Percentiles rank a stretch among this genome's conserved stretches.
These are phyloP conservation scores for Macrocentrus cingulum DNA, from an alignment of 1,140 invertebrate genomes.

Conservation along the genomic window DNA sequence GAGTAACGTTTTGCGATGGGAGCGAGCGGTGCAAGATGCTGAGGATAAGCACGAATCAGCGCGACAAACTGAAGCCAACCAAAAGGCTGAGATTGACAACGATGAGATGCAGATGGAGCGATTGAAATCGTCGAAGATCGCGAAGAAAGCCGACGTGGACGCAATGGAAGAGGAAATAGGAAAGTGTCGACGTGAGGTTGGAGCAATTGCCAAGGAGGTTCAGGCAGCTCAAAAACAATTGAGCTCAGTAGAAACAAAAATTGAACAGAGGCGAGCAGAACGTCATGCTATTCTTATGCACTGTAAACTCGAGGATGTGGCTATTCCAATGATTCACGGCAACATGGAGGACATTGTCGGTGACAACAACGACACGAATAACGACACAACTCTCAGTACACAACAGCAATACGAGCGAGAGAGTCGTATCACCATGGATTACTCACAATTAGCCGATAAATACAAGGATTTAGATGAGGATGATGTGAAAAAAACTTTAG, in stretches of 20 bases:
- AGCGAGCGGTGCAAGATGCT: conserved; percentile 88
- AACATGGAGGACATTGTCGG: conserved; percentile 88
- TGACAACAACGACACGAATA: conserved; percentile 49
- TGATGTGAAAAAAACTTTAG: conserved; percentile 84
- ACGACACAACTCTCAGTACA: conserved; percentile 44
- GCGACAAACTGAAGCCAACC: conserved; percentile 84
- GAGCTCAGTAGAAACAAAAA: conserved; percentile 80
- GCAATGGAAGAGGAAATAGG: conserved; percentile 80
- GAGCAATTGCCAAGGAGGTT: conserved; percentile 88
- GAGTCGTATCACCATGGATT: conserved; percentile 84
- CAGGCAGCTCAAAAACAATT: conserved; percentile 84
- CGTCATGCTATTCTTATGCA: conserved; percentile 89
- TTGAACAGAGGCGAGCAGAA: conserved; percentile 90
- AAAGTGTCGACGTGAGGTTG: conserved; percentile 80
- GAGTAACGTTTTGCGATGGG: conserved; percentile 91
- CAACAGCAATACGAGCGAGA: conserved; percentile 55
- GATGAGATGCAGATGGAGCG: conserved; percentile 84
- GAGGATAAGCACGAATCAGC: conserved; percentile 89
- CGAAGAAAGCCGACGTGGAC: conserved; percentile 82
- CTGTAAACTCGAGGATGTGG: conserved; percentile 95
- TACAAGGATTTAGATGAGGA: conserved; percentile 84
- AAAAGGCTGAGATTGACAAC: conserved; percentile 87
- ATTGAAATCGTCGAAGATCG: conserved; percentile 74
- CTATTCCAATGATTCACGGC: conserved; percentile 84
- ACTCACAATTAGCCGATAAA: conserved; percentile 75